Base-by-base conservation (phyloP, 2,888 invertebrate species). In the Notodonta ziczac region DNA sequence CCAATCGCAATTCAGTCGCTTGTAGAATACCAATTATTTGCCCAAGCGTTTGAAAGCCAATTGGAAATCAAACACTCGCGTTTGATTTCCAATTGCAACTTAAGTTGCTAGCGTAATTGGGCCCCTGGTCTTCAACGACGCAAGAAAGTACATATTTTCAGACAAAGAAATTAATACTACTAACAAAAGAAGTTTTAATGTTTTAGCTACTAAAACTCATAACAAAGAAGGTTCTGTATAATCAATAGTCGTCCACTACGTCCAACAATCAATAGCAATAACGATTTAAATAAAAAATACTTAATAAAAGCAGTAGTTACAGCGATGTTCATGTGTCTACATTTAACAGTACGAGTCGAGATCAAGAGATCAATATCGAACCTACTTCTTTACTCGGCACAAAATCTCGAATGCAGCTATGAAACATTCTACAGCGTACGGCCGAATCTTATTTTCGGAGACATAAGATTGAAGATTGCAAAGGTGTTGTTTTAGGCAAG, bases 341-440 rank as follows among this genome's bases (percentile, higher is more conserved):
- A 72, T 79, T 83, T 81, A 83, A 83, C 82, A 73, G 81, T 74
- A 71, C 78, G 78, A 80, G 80, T 81, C 71, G 71, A 83, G 89
- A 90, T 90, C 81, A 57, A 68, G 71, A 84, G 89, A 90, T 90
- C 81, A 57, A 68, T 88, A 89, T 90, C 88, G 64, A 78, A 79
- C 65, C 74, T 77, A 80, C 81, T 83, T 80, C 84, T 83, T 86
- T 76, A 82, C 75, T 60, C 67, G 65, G 59, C 62, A 78, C 86
- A 80, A 83, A 66, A 55, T 58, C 64, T 35, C 16, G 8, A 44
- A 24, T 52, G 46, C 56, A 56, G 46, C 56, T 58, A 32, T 1
- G 39, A 57, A 62, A 59, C 62, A 44, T 46, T 46, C n/a, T 13
- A 16, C 14, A n/a, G 48, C 44, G 32, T 32, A 57, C 40, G 10